phyloP scores from a whole-genome alignment of 1,140 invertebrate genomes.

The Philopotamus ludificatus region DNA sequence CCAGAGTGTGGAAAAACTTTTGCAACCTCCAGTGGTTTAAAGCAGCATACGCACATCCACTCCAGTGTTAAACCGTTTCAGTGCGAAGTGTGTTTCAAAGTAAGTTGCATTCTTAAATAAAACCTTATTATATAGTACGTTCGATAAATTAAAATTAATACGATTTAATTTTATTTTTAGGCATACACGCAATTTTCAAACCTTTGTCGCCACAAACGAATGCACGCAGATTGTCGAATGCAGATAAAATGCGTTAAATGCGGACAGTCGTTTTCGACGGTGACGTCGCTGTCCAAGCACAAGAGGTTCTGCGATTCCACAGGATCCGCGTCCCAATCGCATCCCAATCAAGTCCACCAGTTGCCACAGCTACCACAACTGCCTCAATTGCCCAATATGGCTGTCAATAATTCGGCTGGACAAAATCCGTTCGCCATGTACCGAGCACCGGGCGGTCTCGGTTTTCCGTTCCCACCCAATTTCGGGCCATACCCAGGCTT shows the following conservation, averaged over 20 bases:
- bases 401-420: slow-evolving; percentile 55
- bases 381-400: slow-evolving; percentile 51
- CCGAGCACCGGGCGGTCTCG: slow-evolving; percentile 47
- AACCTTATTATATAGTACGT: background rate
- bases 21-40: slow-evolving; percentile 93
- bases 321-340: slow-evolving; percentile 47
- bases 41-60: slow-evolving; percentile 99
- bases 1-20: slow-evolving; percentile 98
- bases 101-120: slow-evolving; percentile 38
- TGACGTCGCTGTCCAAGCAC: slow-evolving; percentile 80
- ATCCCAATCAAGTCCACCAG: slow-evolving; percentile 51
- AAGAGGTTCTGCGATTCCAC: slow-evolving; percentile 81
- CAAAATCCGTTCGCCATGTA: slow-evolving; percentile 71
- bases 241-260: slow-evolving; percentile 92
- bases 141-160: background rate
- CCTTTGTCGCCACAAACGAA: slow-evolving; percentile 97
- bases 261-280: slow-evolving; percentile 85
- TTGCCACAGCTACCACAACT: slow-evolving; percentile 54
- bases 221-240: slow-evolving; percentile 90
- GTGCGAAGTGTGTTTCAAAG: slow-evolving; percentile 87
- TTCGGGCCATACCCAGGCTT: slow-evolving; percentile 62
- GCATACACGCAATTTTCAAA: slow-evolving; percentile 99
- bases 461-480: slow-evolving; percentile 61
- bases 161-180: slow-evolving; percentile 60
- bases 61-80: slow-evolving; percentile 97